A percentile compares a stretch with the other conserved stretches of the same genome.
Conservation (phyloP, 2,888 invertebrate species). For the Drosophila quinaria region DNA sequence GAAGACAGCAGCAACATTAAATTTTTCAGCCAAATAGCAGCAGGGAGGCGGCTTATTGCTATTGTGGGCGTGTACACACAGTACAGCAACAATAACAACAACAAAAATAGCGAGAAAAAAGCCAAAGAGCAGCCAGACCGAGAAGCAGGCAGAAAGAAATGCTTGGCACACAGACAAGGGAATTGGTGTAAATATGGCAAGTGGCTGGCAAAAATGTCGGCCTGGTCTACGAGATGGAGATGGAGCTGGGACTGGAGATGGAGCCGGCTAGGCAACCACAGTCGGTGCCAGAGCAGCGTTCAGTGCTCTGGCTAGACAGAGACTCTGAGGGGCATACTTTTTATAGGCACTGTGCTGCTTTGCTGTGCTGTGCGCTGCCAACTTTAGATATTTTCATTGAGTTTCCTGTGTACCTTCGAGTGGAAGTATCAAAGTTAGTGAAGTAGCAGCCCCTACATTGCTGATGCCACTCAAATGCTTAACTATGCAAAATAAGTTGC, state of each 20-base stretch:
- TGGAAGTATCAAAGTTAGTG: constrained; percentile 80
- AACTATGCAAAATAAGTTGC: constrained; percentile 83
- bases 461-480: constrained; percentile 77
- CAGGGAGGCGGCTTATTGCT: constrained; percentile 43
- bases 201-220: constrained; percentile 62
- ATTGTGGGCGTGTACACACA: constrained; percentile 41
- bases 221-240: constrained; percentile 3
- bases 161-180: constrained; percentile 66
- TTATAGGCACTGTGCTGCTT: constrained; percentile 60
- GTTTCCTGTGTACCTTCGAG: constrained; percentile 67
- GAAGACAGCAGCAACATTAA: constrained; percentile 52
- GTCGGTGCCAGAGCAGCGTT: constrained; percentile 16
- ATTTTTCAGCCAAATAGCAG: constrained; percentile 63
- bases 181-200: constrained; percentile 79
- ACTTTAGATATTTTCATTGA: constrained; percentile 78
- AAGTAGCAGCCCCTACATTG: constrained; percentile 61
- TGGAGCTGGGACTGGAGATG: background rate
- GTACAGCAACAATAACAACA: constrained; percentile 28
- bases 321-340: constrained; percentile 61
- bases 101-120: constrained; percentile 10
- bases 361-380: constrained; percentile 50
- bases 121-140: constrained; percentile 4
- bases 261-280: too few relatives aligned
- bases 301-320: constrained; percentile 25
- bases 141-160: constrained; percentile 36